phyloP scores from a whole-genome alignment of 1,140 invertebrate species.

The Dendrolimus kikuchii region DNA sequence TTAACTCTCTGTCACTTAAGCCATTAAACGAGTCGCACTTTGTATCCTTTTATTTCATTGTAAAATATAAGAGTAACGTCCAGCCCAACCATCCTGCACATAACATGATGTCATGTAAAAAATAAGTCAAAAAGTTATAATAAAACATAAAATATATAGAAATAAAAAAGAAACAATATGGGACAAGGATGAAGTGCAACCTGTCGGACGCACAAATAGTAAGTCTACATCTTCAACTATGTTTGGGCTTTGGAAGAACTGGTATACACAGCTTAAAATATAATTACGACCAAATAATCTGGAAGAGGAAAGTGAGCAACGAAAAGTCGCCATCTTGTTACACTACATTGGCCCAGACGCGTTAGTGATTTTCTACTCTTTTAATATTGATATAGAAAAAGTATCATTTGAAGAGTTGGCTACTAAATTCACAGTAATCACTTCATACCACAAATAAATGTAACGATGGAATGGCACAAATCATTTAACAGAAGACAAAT shows the following conservation, averaged over 20 bases:
- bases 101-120: conserved; percentile 1
- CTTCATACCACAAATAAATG: conserved; percentile 8
- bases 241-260: conserved; percentile 2
- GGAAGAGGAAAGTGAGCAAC: conserved; percentile 6
- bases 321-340: conserved; percentile 21
- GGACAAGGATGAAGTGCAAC: neutral
- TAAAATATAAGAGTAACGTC: no score
- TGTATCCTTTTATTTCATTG: no score
- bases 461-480: no score
- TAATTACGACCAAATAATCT: conserved; percentile 7
- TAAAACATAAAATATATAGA: neutral
- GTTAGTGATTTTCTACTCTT: conserved; percentile 20
- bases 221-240: neutral
- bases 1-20: no score
- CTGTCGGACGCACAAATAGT: neutral
- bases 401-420: conserved; percentile 37
- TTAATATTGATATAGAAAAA: conserved; percentile 16
- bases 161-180: neutral
- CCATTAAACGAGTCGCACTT: no score
- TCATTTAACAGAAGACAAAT: conserved; percentile 2
- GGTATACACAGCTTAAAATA: conserved; percentile 4
- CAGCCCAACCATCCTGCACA: no score
- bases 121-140: neutral
- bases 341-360: conserved; percentile 16
- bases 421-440: conserved; percentile 37